Conservation (phyloP, 2,797 vertebrate species). For the Simalia tracyae region DNA sequence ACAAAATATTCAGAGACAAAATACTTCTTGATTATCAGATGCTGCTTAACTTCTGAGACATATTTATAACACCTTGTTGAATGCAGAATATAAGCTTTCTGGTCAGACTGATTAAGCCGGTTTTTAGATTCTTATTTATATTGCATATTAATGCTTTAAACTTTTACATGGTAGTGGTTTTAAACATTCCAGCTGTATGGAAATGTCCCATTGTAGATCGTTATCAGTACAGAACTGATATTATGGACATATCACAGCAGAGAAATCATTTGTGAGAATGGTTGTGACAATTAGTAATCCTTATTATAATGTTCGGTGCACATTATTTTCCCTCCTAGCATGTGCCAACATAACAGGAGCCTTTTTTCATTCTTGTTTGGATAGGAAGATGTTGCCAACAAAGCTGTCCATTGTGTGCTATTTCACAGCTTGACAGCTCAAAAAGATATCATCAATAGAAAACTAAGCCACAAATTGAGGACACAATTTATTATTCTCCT, state of each 20-base stretch:
- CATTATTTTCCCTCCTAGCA: neutral
- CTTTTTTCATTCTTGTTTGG: neutral
- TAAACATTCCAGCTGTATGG: neutral
- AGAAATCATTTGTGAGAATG: neutral
- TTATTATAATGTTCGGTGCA: neutral
- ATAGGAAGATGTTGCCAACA: neutral
- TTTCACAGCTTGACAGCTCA: neutral
- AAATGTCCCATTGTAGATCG: neutral
- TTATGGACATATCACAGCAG: neutral
- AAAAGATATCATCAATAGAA: neutral
- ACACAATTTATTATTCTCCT: neutral
- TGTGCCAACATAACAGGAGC: neutral
- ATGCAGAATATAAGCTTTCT: neutral
- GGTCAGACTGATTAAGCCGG: neutral
- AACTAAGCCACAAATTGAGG: neutral
- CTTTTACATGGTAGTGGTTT: neutral
- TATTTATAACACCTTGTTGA: neutral
- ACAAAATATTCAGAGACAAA: neutral
- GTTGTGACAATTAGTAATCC: neutral
- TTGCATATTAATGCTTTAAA: neutral
- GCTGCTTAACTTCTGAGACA: neutral
- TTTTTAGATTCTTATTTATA: neutral
- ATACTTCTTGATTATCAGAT: neutral
- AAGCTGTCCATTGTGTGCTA: neutral
- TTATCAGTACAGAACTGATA: neutral